Percentiles rank a stretch among this genome's conserved stretches.
phyloP scores from a whole-genome alignment of 2,888 invertebrate genomes.

The Drosophila birchii region DNA sequence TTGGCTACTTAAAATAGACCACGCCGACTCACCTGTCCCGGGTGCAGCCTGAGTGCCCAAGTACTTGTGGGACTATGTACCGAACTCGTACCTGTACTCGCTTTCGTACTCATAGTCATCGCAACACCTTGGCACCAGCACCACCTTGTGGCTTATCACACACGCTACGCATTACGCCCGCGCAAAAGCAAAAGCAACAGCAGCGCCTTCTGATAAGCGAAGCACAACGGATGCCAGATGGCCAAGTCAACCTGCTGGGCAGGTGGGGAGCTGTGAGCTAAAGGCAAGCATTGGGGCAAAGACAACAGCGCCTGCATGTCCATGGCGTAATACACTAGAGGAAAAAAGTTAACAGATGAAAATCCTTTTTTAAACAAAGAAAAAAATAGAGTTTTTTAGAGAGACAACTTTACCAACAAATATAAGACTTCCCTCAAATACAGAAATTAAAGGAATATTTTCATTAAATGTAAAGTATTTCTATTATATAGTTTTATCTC shows the following conservation, averaged over 20 bases:
- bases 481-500: no score
- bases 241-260: constrained; percentile 43
- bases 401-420: no score
- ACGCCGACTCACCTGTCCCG: constrained; percentile 41
- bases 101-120: constrained; percentile 4
- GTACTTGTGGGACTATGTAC: not conserved
- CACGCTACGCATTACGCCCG: constrained; percentile 68
- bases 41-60: constrained; percentile 51
- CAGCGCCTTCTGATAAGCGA: constrained; percentile 56
- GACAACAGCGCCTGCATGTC: constrained; percentile 29
- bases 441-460: no score
- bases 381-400: not conserved
- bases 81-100: constrained; percentile 5
- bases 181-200: constrained; percentile 37
- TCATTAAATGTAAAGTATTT: no score
- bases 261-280: constrained; percentile 3
- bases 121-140: constrained; percentile 32
- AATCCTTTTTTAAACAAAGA: not conserved
- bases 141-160: constrained; percentile 53
- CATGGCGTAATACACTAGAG: constrained; percentile 30
- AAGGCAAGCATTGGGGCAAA: constrained; percentile 17
- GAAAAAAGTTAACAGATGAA: not conserved
- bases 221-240: constrained; percentile 58
- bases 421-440: no score
- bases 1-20: constrained; percentile 49